These are phyloP conservation scores for Stenodema calcarata DNA, from an alignment of 2,888 invertebrate species.

Conservation along the genomic window DNA sequence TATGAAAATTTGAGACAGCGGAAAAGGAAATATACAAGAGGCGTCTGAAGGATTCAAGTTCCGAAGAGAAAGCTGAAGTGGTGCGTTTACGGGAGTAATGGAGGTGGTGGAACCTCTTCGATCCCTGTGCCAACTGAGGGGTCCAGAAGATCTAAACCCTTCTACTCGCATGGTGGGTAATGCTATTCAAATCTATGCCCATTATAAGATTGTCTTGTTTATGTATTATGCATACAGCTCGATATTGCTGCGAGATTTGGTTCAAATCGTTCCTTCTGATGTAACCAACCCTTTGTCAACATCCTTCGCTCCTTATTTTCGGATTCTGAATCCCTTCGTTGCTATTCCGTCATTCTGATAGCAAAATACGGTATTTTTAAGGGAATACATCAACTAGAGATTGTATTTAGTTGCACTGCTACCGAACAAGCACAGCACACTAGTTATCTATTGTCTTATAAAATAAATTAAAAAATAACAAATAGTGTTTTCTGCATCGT, in stretches of 20 bases:
- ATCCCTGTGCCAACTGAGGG: neutral
- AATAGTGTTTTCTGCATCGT: too few species aligned
- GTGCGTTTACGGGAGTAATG: neutral
- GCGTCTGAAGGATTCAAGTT: constrained; percentile 7
- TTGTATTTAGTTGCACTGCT: too few species aligned
- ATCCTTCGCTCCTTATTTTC: constrained; percentile 21
- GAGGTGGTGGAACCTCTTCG: neutral
- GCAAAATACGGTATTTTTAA: too few species aligned
- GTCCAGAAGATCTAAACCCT: neutral
- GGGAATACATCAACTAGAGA: too few species aligned
- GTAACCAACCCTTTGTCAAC: constrained; percentile 26
- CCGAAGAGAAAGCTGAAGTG: neutral
- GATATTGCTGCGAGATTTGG: constrained; percentile 23
- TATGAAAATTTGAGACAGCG: neutral
- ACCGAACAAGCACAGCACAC: too few species aligned
- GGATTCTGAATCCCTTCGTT: neutral
- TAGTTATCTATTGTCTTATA: too few species aligned
- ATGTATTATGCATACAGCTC: constrained; percentile 45
- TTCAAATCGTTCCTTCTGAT: constrained; percentile 25
- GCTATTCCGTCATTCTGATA: neutral
- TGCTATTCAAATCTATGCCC: constrained; percentile 49
- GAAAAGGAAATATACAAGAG: neutral
- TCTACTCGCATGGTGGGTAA: constrained; percentile 32
- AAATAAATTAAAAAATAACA: too few species aligned
- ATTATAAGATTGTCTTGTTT: constrained; percentile 48